These are phyloP conservation scores for Candoia aspera DNA, from an alignment of 2,113 vertebrate species.

Conservation along the genomic window DNA sequence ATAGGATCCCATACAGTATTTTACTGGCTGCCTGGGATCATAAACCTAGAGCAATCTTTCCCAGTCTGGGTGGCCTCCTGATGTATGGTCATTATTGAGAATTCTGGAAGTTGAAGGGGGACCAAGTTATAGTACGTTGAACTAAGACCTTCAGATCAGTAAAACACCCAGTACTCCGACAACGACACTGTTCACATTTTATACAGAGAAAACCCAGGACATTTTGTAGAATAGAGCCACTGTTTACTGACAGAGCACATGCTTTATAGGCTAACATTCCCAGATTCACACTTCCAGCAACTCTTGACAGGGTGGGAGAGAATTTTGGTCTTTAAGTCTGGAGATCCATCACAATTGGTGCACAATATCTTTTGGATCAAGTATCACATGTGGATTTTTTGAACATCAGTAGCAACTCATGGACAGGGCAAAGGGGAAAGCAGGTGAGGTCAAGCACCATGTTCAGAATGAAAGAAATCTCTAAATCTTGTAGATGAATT, in stretches of 20 bases:
- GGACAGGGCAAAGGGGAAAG: neutral
- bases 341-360: neutral
- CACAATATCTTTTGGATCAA: neutral
- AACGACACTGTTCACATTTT: neutral
- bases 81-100: neutral
- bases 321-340: neutral
- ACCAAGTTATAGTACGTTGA: neutral
- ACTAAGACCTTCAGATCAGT: neutral
- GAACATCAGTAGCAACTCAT: neutral
- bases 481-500: neutral
- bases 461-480: neutral
- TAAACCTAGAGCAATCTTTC: neutral
- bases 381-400: neutral
- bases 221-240: neutral
- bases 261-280: neutral
- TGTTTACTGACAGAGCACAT: neutral
- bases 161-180: neutral
- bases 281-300: neutral
- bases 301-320: neutral
- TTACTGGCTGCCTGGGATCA: neutral
- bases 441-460: neutral
- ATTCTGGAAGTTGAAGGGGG: neutral
- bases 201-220: neutral
- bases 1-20: neutral
- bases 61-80: neutral